Percentiles rank a stretch among this genome's conserved stretches.
phyloP scores from a whole-genome alignment of 2,797 vertebrate genomes.

The Lepus townsendii region DNA sequence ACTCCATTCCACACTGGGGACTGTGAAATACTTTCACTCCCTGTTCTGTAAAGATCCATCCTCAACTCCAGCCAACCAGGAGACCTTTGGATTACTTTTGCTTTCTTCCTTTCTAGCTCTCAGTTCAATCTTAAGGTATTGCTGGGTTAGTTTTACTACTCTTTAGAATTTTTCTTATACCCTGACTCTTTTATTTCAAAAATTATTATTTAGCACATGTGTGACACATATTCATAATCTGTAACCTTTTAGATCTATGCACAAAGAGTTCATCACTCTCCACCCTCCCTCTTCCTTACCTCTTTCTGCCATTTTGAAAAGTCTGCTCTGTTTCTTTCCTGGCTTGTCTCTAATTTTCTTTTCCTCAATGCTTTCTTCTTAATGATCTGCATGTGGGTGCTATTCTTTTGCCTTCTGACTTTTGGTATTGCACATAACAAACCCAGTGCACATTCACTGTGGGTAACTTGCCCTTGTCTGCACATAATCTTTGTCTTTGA shows the following conservation, averaged over 20 bases:
- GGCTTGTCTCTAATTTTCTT: constrained; percentile 30
- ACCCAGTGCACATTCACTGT: neutral
- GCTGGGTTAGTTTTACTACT: neutral
- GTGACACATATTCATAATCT: neutral
- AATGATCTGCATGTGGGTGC: neutral
- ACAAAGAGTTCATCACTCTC: neutral
- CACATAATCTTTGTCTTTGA: neutral
- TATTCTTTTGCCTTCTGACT: constrained; percentile 13
- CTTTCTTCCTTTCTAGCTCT: neutral
- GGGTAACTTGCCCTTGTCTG: neutral
- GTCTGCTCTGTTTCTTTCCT: neutral
- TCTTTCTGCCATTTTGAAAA: neutral
- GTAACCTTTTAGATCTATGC: neutral
- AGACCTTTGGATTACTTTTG: neutral
- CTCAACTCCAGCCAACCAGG: neutral
- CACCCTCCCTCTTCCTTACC: neutral
- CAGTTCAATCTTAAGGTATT: neutral
- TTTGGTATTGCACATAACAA: neutral
- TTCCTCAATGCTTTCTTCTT: neutral
- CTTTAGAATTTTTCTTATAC: neutral
- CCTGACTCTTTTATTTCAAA: neutral
- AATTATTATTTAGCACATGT: neutral
- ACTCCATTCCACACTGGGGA: neutral
- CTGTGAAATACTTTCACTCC: neutral
- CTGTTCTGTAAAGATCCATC: neutral